Percentiles rank a stretch among this genome's conserved stretches.
Conservation (phyloP, 23 tunicate species). For the Styela clava region DNA sequence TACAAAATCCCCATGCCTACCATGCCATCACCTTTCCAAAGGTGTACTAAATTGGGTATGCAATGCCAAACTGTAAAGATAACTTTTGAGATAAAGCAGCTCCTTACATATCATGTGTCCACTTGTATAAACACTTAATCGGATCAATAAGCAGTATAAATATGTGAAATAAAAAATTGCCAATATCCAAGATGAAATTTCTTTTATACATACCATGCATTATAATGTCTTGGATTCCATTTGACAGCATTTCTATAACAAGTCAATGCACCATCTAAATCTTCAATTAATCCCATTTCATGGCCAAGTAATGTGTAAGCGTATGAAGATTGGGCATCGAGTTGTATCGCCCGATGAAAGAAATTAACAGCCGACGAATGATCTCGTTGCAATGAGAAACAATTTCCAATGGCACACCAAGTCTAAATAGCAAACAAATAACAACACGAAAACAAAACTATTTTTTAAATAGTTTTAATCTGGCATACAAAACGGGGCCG, state of each 20-base stretch:
- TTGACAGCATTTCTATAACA: conserved; percentile 65
- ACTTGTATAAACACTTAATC: no score
- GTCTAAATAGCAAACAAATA: conserved; percentile 46
- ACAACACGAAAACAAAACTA: not conserved
- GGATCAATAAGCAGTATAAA: no score
- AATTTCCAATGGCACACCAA: conserved; percentile 91
- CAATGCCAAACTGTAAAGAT: no score
- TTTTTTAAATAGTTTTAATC: not conserved
- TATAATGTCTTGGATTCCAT: conserved; percentile 74
- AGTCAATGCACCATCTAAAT: conserved; percentile 85
- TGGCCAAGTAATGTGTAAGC: conserved; percentile 90
- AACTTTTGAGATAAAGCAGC: no score
- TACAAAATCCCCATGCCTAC: no score
- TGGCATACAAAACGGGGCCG: no score
- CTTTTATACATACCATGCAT: conserved; percentile 67
- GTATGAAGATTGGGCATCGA: conserved; percentile 73
- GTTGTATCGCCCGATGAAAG: conserved; percentile 80
- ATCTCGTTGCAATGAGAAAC: conserved; percentile 90
- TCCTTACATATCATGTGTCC: no score
- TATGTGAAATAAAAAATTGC: no score
- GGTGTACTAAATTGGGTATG: no score
- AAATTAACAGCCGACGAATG: conserved; percentile 75
- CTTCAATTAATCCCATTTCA: conserved; percentile 72
- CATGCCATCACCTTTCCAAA: no score
- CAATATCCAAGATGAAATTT: no score